These are phyloP conservation scores for Callaeas wilsoni DNA, from an alignment of 2,113 vertebrate species.

Conservation along the genomic window DNA sequence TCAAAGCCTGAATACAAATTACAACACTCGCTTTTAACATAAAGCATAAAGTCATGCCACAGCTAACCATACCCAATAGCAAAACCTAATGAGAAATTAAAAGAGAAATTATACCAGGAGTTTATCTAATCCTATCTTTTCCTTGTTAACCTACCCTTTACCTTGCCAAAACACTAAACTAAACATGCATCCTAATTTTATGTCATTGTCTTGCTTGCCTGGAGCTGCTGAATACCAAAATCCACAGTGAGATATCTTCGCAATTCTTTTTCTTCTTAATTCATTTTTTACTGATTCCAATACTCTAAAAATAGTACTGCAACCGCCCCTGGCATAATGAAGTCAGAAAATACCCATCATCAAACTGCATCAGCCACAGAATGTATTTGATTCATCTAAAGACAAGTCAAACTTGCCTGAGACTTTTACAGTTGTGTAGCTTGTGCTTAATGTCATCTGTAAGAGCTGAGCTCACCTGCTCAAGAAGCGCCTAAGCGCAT, in stretches of 20 bases:
- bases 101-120: background rate
- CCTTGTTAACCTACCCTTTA: background rate
- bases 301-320: background rate
- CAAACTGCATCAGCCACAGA: background rate
- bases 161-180: slow-evolving; percentile 5
- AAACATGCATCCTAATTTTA: background rate
- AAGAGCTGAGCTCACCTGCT: background rate
- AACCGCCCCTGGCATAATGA: background rate
- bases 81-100: slow-evolving; percentile 36
- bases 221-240: background rate
- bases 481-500: background rate
- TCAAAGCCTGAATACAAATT: background rate
- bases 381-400: background rate
- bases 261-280: background rate
- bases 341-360: background rate
- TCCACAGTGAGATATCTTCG: background rate
- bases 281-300: background rate
- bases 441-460: background rate
- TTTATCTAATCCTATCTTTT: background rate
- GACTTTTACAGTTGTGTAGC: background rate
- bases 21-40: background rate
- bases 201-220: background rate
- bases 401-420: background rate
- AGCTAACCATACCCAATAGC: background rate
- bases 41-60: background rate